A percentile compares a stretch with the other conserved stretches of the same genome.
phyloP scores from a whole-genome alignment of 2,113 vertebrate genomes.

The Varanus salvator region DNA sequence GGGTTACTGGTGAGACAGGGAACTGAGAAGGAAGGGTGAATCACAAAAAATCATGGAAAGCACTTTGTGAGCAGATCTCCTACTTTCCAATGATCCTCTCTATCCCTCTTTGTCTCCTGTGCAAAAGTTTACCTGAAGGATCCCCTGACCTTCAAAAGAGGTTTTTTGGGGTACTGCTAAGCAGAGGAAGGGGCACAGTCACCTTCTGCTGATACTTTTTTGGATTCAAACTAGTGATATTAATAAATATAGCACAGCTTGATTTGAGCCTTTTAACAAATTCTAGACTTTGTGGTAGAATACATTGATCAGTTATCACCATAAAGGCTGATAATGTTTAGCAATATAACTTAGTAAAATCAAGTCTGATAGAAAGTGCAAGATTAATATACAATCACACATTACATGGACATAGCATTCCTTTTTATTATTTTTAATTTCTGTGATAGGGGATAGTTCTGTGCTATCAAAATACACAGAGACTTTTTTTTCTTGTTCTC shows the following conservation, averaged over 20 bases:
- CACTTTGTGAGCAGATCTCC: background rate
- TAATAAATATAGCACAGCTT: background rate
- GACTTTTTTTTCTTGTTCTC: background rate
- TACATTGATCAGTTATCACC: fast-evolving
- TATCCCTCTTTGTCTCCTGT: background rate
- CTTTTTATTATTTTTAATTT: too few relatives aligned
- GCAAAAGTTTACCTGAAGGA: background rate
- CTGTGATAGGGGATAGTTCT: background rate
- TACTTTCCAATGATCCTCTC: background rate
- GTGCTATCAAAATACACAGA: background rate
- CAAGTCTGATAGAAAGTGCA: background rate
- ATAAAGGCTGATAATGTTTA: background rate
- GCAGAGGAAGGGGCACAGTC: background rate
- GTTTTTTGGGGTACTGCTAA: background rate
- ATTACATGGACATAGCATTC: too few relatives aligned
- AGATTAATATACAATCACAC: background rate
- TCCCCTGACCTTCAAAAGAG: background rate
- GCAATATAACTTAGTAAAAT: background rate
- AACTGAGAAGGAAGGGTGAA: background rate
- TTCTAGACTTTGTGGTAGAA: background rate
- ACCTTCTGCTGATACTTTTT: background rate
- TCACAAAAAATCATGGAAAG: background rate
- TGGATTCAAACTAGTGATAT: background rate
- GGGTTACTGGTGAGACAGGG: background rate
- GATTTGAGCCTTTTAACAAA: background rate